Evolutionary conservation across 2,797 vertebrate genomes (phyloP).

Genomic region (Kryptolebias ocellatus): DNA sequence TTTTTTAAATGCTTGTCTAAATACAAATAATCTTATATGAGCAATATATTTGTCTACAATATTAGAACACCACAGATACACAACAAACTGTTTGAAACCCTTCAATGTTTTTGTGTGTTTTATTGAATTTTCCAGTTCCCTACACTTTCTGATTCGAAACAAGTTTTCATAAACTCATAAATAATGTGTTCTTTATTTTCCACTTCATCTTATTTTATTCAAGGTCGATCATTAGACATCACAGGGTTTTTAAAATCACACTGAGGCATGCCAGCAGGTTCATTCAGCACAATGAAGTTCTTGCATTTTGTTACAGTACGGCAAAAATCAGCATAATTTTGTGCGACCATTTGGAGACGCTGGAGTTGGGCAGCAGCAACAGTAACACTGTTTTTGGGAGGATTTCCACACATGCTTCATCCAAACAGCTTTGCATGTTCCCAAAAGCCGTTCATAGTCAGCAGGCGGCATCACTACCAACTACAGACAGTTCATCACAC

Average conservation of each 20-base stretch:
- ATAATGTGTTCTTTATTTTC: background rate
- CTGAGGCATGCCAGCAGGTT: background rate
- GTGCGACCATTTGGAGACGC: conserved; percentile 1
- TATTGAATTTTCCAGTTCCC: background rate
- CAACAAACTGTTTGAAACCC: background rate
- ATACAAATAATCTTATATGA: background rate
- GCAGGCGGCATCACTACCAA: conserved; percentile 8
- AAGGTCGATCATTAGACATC: background rate
- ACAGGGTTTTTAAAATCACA: background rate
- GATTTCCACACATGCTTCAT: conserved; percentile 35
- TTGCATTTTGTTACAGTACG: conserved; percentile 6
- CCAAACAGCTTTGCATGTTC: conserved; percentile 26
- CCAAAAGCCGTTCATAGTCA: conserved; percentile 31
- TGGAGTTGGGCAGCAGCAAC: conserved; percentile 23
- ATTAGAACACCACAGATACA: background rate
- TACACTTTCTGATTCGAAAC: background rate
- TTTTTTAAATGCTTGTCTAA: background rate
- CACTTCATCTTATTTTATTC: background rate
- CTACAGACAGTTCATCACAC: conserved; percentile 34
- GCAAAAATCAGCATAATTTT: background rate
- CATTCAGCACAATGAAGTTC: background rate
- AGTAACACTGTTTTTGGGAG: conserved; percentile 12
- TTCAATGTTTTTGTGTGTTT: background rate
- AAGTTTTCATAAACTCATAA: background rate
- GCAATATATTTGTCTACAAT: background rate